A percentile compares a stretch with the other conserved stretches of the same genome.
Conservation (phyloP, 2,113 vertebrate genomes). For the Leucoraja erinaceus region DNA sequence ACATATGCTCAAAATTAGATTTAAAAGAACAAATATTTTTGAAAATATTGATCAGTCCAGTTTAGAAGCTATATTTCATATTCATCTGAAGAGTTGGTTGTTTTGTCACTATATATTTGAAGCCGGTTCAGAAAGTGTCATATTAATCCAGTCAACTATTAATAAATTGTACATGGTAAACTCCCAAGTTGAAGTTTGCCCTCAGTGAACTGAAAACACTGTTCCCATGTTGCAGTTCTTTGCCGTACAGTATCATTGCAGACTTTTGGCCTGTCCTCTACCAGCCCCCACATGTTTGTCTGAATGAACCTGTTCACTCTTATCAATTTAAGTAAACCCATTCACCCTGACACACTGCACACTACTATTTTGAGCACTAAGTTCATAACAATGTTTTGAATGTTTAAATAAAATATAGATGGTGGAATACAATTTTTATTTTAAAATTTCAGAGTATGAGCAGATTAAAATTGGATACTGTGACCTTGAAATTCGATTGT, state of each 20-base stretch:
- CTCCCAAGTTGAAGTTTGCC: slow-evolving; percentile 3
- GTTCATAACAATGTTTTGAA: not conserved
- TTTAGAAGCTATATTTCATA: not conserved
- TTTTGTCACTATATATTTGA: slow-evolving; percentile 15
- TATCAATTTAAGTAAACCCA: slow-evolving; percentile 35
- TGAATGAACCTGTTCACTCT: slow-evolving; percentile 36
- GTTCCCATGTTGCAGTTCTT: slow-evolving; percentile 31
- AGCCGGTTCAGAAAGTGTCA: slow-evolving; percentile 15
- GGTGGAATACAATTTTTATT: not conserved
- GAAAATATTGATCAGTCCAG: not conserved
- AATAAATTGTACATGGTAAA: not conserved
- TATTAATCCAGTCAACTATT: slow-evolving; percentile 13
- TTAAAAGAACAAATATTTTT: not conserved
- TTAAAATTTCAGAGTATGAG: not conserved
- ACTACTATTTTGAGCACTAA: slow-evolving; percentile 11
- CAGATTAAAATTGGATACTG: not conserved
- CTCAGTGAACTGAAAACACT: slow-evolving; percentile 26
- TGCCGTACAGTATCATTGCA: slow-evolving; percentile 8
- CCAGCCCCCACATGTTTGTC: slow-evolving; percentile 34
- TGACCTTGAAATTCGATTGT: not conserved
- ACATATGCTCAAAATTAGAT: not conserved
- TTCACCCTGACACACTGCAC: not conserved
- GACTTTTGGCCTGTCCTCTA: slow-evolving; percentile 2
- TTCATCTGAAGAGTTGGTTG: not conserved
- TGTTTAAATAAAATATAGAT: not conserved